These are phyloP conservation scores for Sarcophaga peregrina DNA, from an alignment of 1,140 invertebrate genomes.

Conservation along the genomic window DNA sequence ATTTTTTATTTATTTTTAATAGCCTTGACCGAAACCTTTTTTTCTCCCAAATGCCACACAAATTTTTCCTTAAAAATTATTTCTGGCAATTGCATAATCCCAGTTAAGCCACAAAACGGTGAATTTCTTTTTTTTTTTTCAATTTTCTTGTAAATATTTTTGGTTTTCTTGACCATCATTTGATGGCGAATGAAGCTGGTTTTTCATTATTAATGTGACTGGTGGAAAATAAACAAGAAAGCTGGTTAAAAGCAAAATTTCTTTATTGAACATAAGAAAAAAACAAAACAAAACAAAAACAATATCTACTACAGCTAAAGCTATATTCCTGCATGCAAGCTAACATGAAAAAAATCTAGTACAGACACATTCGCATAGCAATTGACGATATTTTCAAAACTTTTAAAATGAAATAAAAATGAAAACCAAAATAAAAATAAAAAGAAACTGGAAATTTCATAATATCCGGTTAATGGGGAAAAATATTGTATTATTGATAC, in stretches of 20 bases:
- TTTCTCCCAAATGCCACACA: neutral
- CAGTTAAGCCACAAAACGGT: neutral
- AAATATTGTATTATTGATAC: neutral
- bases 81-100: neutral
- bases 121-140: no score
- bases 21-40: conserved; percentile 10
- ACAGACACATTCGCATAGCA: neutral
- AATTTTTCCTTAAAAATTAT: neutral
- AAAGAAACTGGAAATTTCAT: neutral
- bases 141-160: neutral
- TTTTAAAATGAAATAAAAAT: neutral
- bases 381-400: neutral
- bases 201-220: neutral
- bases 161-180: neutral
- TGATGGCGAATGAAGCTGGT: neutral
- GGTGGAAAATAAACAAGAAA: neutral
- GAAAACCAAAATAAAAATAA: neutral
- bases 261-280: neutral
- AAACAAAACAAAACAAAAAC: neutral
- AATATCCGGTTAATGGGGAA: conserved; percentile 14
- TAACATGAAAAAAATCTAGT: conserved; percentile 11
- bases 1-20: neutral
- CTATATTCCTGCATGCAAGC: neutral
- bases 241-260: neutral
- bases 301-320: no score